Conservation (phyloP, 2,113 vertebrate genomes). For the Carassius gibelio region DNA sequence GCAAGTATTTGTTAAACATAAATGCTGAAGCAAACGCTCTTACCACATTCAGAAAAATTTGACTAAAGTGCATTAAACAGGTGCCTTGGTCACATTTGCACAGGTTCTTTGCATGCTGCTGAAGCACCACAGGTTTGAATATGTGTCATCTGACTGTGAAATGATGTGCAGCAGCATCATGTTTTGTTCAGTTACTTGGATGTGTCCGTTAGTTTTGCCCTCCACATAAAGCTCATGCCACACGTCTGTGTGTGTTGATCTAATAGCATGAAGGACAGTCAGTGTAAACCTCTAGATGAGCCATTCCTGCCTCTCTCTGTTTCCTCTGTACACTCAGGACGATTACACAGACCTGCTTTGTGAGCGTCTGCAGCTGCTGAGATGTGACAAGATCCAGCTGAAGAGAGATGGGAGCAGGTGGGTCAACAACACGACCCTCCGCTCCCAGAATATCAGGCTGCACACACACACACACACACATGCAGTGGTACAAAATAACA, state of each 20-base stretch:
- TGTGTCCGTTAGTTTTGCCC: constrained; percentile 1
- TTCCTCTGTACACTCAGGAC: constrained; percentile 64
- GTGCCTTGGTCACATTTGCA: constrained; percentile 52
- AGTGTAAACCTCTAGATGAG: neutral
- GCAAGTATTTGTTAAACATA: neutral
- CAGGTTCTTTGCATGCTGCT: constrained; percentile 60
- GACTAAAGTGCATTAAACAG: neutral
- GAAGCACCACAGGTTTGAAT: constrained; percentile 52
- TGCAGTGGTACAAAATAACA: too few relatives aligned
- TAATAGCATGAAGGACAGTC: neutral
- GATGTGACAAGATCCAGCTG: too few relatives aligned
- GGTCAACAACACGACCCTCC: too few relatives aligned
- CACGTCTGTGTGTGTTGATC: neutral
- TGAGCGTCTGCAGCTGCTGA: constrained; percentile 56
- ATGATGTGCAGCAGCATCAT: neutral
- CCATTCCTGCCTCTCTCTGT: neutral
- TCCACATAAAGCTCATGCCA: neutral
- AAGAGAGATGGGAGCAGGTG: too few relatives aligned
- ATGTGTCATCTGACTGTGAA: constrained; percentile 26
- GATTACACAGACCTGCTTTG: constrained; percentile 89
- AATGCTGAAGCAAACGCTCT: neutral
- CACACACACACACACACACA: too few relatives aligned
- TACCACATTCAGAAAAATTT: neutral
- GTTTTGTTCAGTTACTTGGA: constrained; percentile 10
- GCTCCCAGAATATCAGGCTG: too few relatives aligned